Evolutionary conservation across 1,140 invertebrate species (phyloP), one percentile per base, ranked within the genome.

Genomic region (Drosophila chauvacae): DNA sequence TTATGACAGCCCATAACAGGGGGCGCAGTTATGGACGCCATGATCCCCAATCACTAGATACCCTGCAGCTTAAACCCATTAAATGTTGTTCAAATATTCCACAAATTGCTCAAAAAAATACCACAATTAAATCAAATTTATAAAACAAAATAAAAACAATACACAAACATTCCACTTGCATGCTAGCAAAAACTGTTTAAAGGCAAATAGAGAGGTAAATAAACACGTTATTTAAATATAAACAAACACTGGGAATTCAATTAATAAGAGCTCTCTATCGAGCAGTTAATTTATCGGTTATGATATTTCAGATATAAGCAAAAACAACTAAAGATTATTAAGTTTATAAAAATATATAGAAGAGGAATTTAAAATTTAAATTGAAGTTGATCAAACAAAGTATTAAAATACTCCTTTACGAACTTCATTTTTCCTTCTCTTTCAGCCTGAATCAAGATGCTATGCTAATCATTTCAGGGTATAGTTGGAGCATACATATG

Each of bases 1-100:
- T 80, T 80, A 80, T 83, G 84, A 87, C 84, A 87, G 69, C 72
- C 1, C 11, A 39, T 30, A 30, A 33, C 33, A 33, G 39, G 39
- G 18, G 37, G 11, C 11, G 2, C 30, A 6, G 39, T 9, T 65
- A 13, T 41, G 20, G 2, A 28, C 16, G 26, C 26, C 26, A 30
- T n/a, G 16, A 23, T 45, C n/a, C 26, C 13, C 23, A 37, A 20
- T 53, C 30, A 55, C 11, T 23, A 4, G 7, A 68, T 70, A 68
- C 66, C 39, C 62, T 64, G 35, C 44, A 26, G 44, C 26, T 26
- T 33, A 20, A 16, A 11, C 14, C 41, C 18, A n/a, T 37, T 28
- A 37, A 16, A 35, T 61, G n/a, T n/a, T 4, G 10, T 9, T 4
- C 7, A 58, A 42, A n/a, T 7, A 44, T 45, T 45, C 16, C 13